Conservation (phyloP, 2,888 invertebrate species). For the Diachrysia chrysitis region DNA sequence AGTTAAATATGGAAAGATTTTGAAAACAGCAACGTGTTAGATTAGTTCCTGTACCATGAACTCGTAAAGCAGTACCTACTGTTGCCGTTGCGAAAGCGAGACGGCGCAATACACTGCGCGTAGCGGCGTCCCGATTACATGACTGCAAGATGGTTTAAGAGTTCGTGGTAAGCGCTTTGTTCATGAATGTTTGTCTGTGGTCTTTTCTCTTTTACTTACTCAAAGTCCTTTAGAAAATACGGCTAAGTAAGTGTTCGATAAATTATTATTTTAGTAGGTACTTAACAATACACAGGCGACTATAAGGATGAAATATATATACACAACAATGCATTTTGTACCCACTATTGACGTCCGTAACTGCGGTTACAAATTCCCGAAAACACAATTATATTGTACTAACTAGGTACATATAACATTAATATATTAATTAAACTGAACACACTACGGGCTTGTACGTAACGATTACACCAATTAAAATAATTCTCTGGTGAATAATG, state of each 20-base stretch:
- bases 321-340: conserved; percentile 2
- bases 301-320: conserved; percentile 23
- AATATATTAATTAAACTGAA: conserved; percentile 48
- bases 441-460: conserved; percentile 44
- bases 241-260: background rate
- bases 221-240: background rate
- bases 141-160: no score
- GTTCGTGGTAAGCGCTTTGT: no score
- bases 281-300: background rate
- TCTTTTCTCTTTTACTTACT: background rate
- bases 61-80: no score
- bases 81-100: no score
- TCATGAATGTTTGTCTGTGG: no score
- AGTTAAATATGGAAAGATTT: no score
- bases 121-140: no score
- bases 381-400: conserved; percentile 28
- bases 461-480: conserved; percentile 51
- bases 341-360: conserved; percentile 32
- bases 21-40: no score
- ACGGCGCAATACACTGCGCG: no score
- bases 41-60: no score
- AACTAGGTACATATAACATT: conserved; percentile 15
- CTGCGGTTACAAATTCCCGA: conserved; percentile 54
- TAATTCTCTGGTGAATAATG: conserved; percentile 20
- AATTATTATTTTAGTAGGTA: background rate